phyloP scores from a whole-genome alignment of 1,140 invertebrate genomes.

The Anastrepha obliqua region DNA sequence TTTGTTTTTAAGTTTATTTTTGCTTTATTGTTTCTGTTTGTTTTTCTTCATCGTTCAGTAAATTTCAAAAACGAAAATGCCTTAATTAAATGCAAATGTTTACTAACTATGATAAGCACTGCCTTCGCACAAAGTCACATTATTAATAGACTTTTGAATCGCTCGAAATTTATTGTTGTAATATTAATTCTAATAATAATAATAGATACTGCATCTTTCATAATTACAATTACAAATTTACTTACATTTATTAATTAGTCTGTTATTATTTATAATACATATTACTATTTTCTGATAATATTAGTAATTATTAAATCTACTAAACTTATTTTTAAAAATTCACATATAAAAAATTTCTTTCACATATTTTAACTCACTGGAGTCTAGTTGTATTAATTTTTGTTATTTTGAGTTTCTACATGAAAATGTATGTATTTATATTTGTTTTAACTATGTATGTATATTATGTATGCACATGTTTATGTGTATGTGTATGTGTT shows the following conservation, averaged over 20 bases:
- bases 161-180: background rate
- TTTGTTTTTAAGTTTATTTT: constrained; percentile 15
- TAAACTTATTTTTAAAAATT: constrained; percentile 44
- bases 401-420: background rate
- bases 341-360: constrained; percentile 45
- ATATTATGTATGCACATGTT: too few relatives aligned
- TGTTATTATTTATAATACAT: constrained; percentile 24
- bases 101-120: constrained; percentile 36
- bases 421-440: background rate
- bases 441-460: background rate
- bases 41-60: background rate
- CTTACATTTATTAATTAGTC: background rate
- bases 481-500: background rate
- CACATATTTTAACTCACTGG: constrained; percentile 3
- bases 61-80: constrained; percentile 41
- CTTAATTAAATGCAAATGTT: constrained; percentile 45
- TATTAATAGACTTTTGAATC: constrained; percentile 21
- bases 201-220: constrained; percentile 13
- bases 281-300: background rate
- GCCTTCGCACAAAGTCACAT: constrained; percentile 32
- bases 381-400: background rate
- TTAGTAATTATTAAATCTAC: constrained; percentile 17
- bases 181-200: constrained; percentile 8
- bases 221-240: constrained; percentile 34
- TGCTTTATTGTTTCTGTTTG: background rate